Evolutionary conservation across 2,888 invertebrate genomes (phyloP), one percentile per base, ranked within the genome.

Genomic region (Nezara viridula): DNA sequence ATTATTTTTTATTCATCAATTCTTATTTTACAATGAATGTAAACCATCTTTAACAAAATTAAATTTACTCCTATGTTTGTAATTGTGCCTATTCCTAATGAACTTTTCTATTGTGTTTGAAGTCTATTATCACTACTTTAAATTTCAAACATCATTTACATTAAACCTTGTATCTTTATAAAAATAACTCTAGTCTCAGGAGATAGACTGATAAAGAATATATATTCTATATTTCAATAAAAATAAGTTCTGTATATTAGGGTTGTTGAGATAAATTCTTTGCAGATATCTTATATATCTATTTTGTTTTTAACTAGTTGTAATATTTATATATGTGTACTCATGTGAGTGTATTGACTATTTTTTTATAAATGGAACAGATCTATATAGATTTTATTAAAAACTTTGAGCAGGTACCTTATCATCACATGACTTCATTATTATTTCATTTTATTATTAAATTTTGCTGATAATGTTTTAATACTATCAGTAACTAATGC

Each of bases 181-280:
- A 27, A 55, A 55, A 37, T 32, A 73, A 73, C 32, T 73, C 66
- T 73, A 73, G 66, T 73, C 66, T 73, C 27, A 73, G 66, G 21
- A 37, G 19, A 73, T 73, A 73, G 66, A 73, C 66, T 73, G 66
- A 73, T 37, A 73, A 37, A 32, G 55, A 16, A 73, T 73, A 73
- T 73, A 37, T 32, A 37, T 37, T 21, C 32, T 60, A 27, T 60
- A 73, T 73, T 37, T 73, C 32, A 19, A 37, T 6, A 37, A 16
- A 37, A 37, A 73, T 73, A 27, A 73, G 37, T 37, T 73, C 21
- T 73, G 16, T 73, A 37, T 6, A 1, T 19, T 19, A 16, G 7
- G 32, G 27, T 24, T n/a, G 14, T 60, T 60, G 9, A 27, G n/a
- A 27, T n/a, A 3, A 27, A 66, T 9, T 32, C 19, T 7, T 66